Percentiles rank a stretch among this genome's conserved stretches.
These are phyloP conservation scores for Anastatus disparis DNA, from an alignment of 1,140 invertebrate genomes.

Conservation along the genomic window DNA sequence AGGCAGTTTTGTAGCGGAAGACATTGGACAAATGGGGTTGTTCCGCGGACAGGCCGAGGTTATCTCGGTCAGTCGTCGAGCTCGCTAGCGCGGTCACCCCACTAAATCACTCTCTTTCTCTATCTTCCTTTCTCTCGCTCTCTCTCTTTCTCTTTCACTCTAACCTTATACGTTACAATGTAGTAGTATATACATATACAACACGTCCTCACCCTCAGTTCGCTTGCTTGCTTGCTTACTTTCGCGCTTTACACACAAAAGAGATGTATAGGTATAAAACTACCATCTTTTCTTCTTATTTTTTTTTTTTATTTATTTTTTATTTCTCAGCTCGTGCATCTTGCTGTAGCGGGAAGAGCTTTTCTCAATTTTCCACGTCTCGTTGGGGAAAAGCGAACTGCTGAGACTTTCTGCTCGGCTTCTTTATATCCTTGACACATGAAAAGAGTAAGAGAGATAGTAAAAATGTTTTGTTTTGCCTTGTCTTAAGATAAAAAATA, in stretches of 20 bases:
- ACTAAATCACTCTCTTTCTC: slow-evolving; percentile 55
- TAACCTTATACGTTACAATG: too few species aligned
- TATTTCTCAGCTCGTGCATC: neutral
- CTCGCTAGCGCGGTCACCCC: slow-evolving; percentile 56
- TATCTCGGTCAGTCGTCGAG: slow-evolving; percentile 63
- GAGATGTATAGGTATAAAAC: too few species aligned
- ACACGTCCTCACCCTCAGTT: neutral
- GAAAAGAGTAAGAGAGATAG: neutral
- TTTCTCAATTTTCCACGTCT: slow-evolving; percentile 29
- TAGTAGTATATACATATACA: neutral
- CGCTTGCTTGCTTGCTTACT: too few species aligned
- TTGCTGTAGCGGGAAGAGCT: neutral
- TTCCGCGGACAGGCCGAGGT: slow-evolving; percentile 61
- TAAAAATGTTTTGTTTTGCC: too few species aligned
- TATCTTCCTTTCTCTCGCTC: too few species aligned
- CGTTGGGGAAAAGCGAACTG: neutral
- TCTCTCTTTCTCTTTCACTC: neutral
- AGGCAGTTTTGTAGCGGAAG: slow-evolving; percentile 63
- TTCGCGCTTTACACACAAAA: too few species aligned
- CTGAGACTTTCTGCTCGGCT: slow-evolving; percentile 1
- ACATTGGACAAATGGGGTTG: slow-evolving; percentile 63
- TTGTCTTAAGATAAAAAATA: too few species aligned
- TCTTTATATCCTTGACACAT: too few species aligned
- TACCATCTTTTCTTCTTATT: too few species aligned
- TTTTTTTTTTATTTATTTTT: too few species aligned